phyloP scores from a whole-genome alignment of 2,888 invertebrate genomes.

The Baronia brevicornis region DNA sequence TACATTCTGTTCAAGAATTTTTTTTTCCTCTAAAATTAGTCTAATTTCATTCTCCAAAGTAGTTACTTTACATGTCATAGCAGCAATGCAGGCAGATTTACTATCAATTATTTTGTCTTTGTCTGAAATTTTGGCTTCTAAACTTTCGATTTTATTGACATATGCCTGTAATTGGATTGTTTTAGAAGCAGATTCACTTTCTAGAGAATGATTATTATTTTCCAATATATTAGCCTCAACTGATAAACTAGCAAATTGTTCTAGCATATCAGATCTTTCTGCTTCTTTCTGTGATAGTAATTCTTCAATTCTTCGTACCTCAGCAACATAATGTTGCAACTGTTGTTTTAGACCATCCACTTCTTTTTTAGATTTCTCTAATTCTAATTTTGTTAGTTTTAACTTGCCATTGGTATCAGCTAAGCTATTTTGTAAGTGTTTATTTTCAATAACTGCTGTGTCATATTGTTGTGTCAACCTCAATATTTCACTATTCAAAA shows the following conservation, averaged over 20 bases:
- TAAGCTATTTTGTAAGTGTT: constrained; percentile 83
- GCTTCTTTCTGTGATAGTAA: constrained; percentile 83
- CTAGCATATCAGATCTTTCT: constrained; percentile 86
- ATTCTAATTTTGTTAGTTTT: constrained; percentile 78
- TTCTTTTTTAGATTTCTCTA: constrained; percentile 81
- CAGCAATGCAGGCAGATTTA: constrained; percentile 49
- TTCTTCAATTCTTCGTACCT: constrained; percentile 87
- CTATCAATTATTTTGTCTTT: constrained; percentile 59
- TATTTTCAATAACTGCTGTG: constrained; percentile 78
- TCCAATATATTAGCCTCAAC: constrained; percentile 86
- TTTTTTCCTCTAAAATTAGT: constrained; percentile 58
- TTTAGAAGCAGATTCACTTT: constrained; percentile 83
- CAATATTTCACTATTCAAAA: constrained; percentile 76
- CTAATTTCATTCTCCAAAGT: constrained; percentile 62
- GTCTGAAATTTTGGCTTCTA: constrained; percentile 78
- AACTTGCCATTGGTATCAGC: constrained; percentile 78
- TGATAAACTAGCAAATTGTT: constrained; percentile 85
- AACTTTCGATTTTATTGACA: constrained; percentile 65
- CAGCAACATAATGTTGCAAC: constrained; percentile 86
- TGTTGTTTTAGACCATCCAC: constrained; percentile 84
- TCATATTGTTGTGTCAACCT: constrained; percentile 74
- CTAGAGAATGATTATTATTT: constrained; percentile 86
- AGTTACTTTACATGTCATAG: constrained; percentile 54
- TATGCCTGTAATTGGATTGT: constrained; percentile 73
- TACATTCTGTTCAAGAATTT: constrained; percentile 57